Conservation (phyloP, 2,888 invertebrate genomes). For the Trachelus stipa region DNA sequence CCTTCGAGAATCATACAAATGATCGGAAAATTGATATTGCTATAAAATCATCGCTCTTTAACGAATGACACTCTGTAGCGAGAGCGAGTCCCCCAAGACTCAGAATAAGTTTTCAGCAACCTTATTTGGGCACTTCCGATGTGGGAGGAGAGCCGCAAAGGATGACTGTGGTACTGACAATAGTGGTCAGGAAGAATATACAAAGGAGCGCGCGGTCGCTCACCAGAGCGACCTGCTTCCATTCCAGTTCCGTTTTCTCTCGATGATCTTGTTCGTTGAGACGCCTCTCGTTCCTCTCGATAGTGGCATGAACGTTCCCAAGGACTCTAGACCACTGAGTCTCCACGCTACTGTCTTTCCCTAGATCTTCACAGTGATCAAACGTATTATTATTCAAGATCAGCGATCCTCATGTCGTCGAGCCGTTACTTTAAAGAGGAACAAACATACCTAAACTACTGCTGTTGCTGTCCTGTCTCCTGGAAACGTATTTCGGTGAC, state of each 20-base stretch:
- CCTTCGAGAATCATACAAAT: background rate
- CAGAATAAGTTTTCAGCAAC: slow-evolving; percentile 10
- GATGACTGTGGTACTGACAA: slow-evolving; percentile 83
- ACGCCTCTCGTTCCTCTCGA: slow-evolving; percentile 84
- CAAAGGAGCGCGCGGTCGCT: slow-evolving; percentile 83
- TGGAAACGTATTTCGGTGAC: slow-evolving; percentile 45
- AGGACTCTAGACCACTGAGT: slow-evolving; percentile 76
- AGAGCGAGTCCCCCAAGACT: background rate
- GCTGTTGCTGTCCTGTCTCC: slow-evolving; percentile 40
- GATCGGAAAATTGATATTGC: background rate
- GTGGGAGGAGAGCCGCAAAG: slow-evolving; percentile 75
- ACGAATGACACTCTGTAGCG: background rate
- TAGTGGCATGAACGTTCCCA: slow-evolving; percentile 78
- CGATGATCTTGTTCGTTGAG: slow-evolving; percentile 82
- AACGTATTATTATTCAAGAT: background rate
- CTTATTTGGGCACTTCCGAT: slow-evolving; percentile 38
- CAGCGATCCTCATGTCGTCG: background rate
- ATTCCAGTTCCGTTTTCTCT: slow-evolving; percentile 85
- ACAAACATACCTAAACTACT: slow-evolving; percentile 31
- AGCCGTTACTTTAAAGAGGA: background rate
- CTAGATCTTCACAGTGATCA: slow-evolving; percentile 37
- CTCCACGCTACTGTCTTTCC: slow-evolving; percentile 69
- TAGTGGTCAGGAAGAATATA: slow-evolving; percentile 81
- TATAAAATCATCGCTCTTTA: background rate
- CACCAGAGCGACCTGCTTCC: slow-evolving; percentile 84